Evolutionary conservation across 1,140 invertebrate species (phyloP), one percentile per base, ranked within the genome.

Genomic region (Sipha flava): DNA sequence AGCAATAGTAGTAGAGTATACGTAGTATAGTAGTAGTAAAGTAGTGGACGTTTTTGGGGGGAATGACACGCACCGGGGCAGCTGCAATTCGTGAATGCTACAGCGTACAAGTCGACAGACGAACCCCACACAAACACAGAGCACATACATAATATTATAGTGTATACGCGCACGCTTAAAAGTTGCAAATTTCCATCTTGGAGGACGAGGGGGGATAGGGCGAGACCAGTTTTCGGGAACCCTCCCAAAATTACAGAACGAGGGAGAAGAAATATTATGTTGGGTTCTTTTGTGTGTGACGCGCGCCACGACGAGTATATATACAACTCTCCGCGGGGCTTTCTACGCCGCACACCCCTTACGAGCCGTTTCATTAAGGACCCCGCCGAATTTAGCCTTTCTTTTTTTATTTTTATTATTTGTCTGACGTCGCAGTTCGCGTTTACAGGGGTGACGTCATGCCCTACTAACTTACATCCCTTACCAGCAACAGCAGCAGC

Each of bases 391-490:
- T 77, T 77, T 57, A 77, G 73, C 73, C 73, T 77, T 77, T 77
- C 73, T 77, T 77, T 77, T 77, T 75, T 23, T 54, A 73, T 73
- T 75, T 52, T 75, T 75, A 75, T 75, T 77, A 57, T 77, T 57
- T 26, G 73, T 77, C 73, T 77, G 73, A 77, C 73, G 73, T 77
- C 52, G 73, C 66, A 16, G 40, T 3, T 70, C 66, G 64, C 52
- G 52, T 77, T 77, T 59, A 52, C 66, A 70, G 73, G 73, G 73
- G 52, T 77, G 73, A 77, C 73, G 73, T 77, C 73, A 77, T 77
- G 73, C 73, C 73, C 73, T 77, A 77, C 73, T 77, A 77, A 77
- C 73, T 77, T 77, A 77, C 52, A 77, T 77, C 73, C 73, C 73
- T 77, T 26, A 26, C 34, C 23, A 26, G n/a, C 43, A 64, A 18